Evolutionary conservation across 2,113 vertebrate species (phyloP).

Genomic region (Ascaphus truei): DNA sequence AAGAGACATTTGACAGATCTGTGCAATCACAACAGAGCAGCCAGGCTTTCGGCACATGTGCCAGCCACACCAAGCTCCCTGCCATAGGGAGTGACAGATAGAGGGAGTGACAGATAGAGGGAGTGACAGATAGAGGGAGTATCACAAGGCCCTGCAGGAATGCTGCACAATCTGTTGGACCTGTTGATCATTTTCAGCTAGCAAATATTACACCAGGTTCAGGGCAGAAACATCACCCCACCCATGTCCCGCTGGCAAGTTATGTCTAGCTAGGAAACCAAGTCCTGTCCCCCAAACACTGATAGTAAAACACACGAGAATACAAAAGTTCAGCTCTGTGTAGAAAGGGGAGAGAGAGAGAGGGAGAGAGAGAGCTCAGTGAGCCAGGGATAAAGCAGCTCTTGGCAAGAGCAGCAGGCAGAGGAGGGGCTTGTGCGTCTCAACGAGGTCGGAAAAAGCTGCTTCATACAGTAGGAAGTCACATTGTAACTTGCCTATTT

Average conservation of each 20-base stretch:
- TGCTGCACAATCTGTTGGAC: constrained; percentile 3
- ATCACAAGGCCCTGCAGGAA: background rate
- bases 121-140: constrained; percentile 1
- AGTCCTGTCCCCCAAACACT: background rate
- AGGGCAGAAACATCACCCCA: background rate
- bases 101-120: too few species aligned
- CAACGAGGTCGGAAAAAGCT: constrained; percentile 8
- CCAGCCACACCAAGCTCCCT: background rate
- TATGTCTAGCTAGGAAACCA: background rate
- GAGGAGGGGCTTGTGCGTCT: background rate
- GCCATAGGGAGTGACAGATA: too few species aligned
- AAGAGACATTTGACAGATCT: too few species aligned
- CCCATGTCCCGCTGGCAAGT: background rate
- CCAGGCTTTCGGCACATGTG: too few species aligned
- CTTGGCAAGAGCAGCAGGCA: background rate
- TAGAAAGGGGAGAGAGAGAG: background rate
- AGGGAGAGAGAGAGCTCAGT: background rate
- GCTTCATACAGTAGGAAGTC: constrained; percentile 20
- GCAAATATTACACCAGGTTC: background rate
- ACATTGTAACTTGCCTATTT: background rate
- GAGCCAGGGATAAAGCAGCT: background rate
- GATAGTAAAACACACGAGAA: background rate
- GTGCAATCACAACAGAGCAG: too few species aligned
- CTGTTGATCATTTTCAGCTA: background rate
- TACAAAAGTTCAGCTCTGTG: background rate